A percentile compares a stretch with the other conserved stretches of the same genome.
phyloP scores from a whole-genome alignment of 2,888 invertebrate genomes.

The Mythimna impura region DNA sequence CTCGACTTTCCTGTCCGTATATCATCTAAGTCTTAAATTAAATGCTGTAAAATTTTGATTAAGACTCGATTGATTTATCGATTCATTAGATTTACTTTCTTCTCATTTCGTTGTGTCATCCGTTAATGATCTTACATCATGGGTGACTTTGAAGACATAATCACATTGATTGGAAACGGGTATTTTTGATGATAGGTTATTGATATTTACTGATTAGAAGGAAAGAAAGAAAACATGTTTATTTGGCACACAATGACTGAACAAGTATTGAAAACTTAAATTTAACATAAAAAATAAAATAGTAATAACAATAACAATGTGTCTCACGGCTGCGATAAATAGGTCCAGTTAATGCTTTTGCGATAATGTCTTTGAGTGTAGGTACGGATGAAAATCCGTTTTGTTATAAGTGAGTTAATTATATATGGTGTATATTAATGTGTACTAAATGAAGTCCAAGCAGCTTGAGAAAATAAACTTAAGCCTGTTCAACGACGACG shows the following conservation, averaged over 20 bases:
- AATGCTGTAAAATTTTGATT: conserved; percentile 51
- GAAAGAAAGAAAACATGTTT: too few species aligned
- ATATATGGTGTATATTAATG: too few species aligned
- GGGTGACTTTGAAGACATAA: not conserved
- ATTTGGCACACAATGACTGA: too few species aligned
- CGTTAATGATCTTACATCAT: conserved; percentile 26
- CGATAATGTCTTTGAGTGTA: too few species aligned
- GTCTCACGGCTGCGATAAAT: too few species aligned
- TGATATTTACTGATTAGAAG: not conserved
- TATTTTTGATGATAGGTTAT: not conserved
- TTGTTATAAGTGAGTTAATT: too few species aligned
- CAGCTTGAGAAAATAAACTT: not conserved
- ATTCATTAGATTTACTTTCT: conserved; percentile 61
- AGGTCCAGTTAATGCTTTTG: too few species aligned
- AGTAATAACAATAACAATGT: too few species aligned
- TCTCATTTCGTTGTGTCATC: conserved; percentile 54
- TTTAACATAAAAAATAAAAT: too few species aligned
- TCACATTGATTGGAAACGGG: conserved; percentile 18
- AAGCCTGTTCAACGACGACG: too few species aligned
- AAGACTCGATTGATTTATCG: conserved; percentile 58
- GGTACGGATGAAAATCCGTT: too few species aligned
- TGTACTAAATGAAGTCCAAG: too few species aligned
- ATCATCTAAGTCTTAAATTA: conserved; percentile 54
- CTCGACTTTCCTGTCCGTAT: conserved; percentile 49
- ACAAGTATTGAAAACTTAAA: not conserved